phyloP scores from a whole-genome alignment of 2,113 vertebrate species.

The Rhea pennata region DNA sequence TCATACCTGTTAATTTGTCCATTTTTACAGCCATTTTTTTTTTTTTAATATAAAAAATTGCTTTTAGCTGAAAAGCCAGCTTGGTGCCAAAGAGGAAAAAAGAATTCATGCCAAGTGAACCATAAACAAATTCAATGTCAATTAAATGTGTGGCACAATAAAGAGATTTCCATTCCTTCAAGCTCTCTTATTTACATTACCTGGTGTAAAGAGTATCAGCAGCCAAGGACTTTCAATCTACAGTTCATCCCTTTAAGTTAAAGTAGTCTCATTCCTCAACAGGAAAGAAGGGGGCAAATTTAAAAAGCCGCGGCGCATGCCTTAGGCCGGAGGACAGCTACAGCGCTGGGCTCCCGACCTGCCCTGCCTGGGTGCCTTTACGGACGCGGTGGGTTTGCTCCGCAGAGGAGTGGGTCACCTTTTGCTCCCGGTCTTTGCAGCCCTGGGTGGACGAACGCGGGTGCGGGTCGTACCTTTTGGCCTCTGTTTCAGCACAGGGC shows the following conservation, averaged over 20 bases:
- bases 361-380: not conserved
- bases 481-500: not conserved
- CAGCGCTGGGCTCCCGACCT: not conserved
- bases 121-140: conserved; percentile 21
- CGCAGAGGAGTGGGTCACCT: not conserved
- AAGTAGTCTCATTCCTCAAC: conserved; percentile 54
- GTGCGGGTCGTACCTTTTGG: not conserved
- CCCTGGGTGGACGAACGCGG: not conserved
- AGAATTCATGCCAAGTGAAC: conserved; percentile 25
- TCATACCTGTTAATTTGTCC: conserved; percentile 73
- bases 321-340: not conserved
- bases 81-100: conserved; percentile 39
- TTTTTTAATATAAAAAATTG: conserved; percentile 69
- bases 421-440: not conserved
- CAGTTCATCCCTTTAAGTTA: conserved; percentile 11
- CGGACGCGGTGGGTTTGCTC: not conserved
- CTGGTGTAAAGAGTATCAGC: conserved; percentile 12
- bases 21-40: conserved; percentile 53
- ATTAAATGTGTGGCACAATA: not conserved
- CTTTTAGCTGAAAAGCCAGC: conserved; percentile 62
- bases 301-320: not conserved
- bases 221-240: conserved; percentile 16
- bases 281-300: not conserved
- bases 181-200: conserved; percentile 36
- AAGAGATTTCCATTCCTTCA: conserved; percentile 1